Base-by-base conservation (phyloP, 2,888 invertebrate genomes). In the Sesia bembeciformis region DNA sequence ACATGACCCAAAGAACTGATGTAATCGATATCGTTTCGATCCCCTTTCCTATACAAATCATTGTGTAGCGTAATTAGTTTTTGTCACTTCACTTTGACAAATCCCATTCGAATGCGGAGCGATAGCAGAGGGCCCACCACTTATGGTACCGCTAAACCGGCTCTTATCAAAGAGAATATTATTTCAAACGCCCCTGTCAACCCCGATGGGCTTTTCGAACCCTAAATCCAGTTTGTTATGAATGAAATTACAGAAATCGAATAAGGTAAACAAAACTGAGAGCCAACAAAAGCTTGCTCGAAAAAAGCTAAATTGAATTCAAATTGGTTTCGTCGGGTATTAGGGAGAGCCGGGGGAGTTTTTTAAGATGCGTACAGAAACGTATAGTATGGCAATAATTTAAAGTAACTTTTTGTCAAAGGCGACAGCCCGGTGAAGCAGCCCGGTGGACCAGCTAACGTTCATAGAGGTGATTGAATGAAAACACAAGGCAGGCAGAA, bases 161-260 rank as follows among this genome's bases (percentile, higher is more conserved):
- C 82, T 84, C 83, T 88, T 88, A 88, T 88, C 88, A 88, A 88
- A 84, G 87, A 82, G 88, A 88, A 88, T 88, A 87, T 88, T 88
- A 89, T 89, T 89, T 86, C 87, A 89, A 89, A 87, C 87, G 82
- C 88, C 87, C 87, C 84, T 84, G 87, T 83, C 84, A 84, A 81
- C 82, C 84, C 85, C 84, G 81, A 84, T 84, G 82, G 84, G 85
- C 83, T 83, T 82, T 83, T 78, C 74, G 78, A 81, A 83, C 85
- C 88, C 86, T 78, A 88, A 89, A 89, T 88, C 88, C 87, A 84
- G 89, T 88, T 89, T 88, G 87, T 87, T 87, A 87, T 89, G 88
- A 89, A 89, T 89, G 88, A 89, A 89, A 88, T 89, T 89, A 89
- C 86, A 87, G 87, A 88, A 89, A 89, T 89, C 89, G 88, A 89